phyloP scores from a whole-genome alignment of 2,888 invertebrate species.

The Ectemnius cavifrons region DNA sequence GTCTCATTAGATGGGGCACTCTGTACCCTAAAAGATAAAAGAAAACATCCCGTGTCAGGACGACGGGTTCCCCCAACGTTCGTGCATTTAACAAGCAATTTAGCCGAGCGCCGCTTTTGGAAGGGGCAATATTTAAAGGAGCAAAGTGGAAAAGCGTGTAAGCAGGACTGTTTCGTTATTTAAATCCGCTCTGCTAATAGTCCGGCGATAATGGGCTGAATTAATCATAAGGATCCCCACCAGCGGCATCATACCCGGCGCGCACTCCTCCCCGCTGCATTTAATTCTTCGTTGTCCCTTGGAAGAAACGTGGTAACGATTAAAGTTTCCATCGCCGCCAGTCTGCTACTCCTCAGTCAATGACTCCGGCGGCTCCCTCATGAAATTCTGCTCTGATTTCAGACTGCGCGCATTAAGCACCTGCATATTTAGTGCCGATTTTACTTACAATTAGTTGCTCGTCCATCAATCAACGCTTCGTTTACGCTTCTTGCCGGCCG shows the following conservation, averaged over 20 bases:
- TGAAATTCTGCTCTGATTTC: neutral
- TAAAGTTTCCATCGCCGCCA: slow-evolving; percentile 47
- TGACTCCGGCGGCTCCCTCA: neutral
- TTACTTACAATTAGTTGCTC: too few species aligned
- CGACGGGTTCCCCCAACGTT: too few species aligned
- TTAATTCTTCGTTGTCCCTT: slow-evolving; percentile 36
- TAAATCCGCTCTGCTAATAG: slow-evolving; percentile 60
- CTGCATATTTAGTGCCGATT: neutral
- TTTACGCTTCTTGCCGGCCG: too few species aligned
- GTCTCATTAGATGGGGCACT: too few species aligned
- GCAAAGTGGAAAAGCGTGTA: slow-evolving; percentile 57
- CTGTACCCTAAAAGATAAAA: too few species aligned
- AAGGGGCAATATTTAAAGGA: neutral
- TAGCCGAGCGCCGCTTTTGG: neutral
- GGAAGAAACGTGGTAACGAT: slow-evolving; percentile 51
- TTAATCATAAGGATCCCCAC: slow-evolving; percentile 58
- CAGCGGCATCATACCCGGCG: neutral
- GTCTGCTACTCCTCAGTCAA: slow-evolving; percentile 3
- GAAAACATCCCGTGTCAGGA: too few species aligned
- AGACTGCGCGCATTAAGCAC: neutral
- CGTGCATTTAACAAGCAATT: too few species aligned
- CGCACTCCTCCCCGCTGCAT: slow-evolving; percentile 30
- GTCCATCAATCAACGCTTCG: too few species aligned
- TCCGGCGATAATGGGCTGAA: slow-evolving; percentile 59
- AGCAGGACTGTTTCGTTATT: slow-evolving; percentile 62